Evolutionary conservation across 2,888 invertebrate species (phyloP).

Genomic region (Diachrysia chrysitis): DNA sequence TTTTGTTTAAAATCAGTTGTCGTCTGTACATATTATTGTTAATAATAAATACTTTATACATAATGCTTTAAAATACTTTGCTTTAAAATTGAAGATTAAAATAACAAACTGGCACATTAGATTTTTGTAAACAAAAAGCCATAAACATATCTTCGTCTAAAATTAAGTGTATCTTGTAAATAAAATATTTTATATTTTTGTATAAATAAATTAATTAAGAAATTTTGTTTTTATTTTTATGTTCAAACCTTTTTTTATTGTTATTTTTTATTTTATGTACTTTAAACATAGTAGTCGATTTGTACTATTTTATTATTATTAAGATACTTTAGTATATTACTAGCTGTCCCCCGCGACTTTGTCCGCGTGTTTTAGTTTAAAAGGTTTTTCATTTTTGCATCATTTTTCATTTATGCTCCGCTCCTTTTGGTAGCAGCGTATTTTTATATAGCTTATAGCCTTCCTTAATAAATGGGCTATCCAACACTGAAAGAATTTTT

Average conservation of each 20-base stretch:
- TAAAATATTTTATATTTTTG: slow-evolving; percentile 49
- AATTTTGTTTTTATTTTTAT: slow-evolving; percentile 8
- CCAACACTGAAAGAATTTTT: too few species aligned
- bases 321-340: too few species aligned
- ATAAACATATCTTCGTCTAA: slow-evolving; percentile 31
- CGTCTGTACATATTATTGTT: slow-evolving; percentile 3
- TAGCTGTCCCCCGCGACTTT: too few species aligned
- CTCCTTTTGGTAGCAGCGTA: too few species aligned
- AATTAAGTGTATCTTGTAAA: slow-evolving; percentile 42
- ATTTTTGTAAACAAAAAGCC: slow-evolving; percentile 27
- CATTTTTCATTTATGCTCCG: too few species aligned
- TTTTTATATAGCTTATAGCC: too few species aligned
- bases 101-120: slow-evolving; percentile 13
- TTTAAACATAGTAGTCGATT: too few species aligned
- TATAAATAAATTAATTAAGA: slow-evolving; percentile 42
- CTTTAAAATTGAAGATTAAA: background rate
- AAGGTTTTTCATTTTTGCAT: too few species aligned
- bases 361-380: too few species aligned
- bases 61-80: background rate
- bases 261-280: background rate
- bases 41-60: background rate
- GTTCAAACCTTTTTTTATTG: background rate
- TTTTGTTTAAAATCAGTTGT: background rate
- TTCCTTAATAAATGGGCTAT: too few species aligned
- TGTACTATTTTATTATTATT: too few species aligned